These are phyloP conservation scores for Amiota minor DNA, from an alignment of 2,888 invertebrate genomes.

Conservation along the genomic window DNA sequence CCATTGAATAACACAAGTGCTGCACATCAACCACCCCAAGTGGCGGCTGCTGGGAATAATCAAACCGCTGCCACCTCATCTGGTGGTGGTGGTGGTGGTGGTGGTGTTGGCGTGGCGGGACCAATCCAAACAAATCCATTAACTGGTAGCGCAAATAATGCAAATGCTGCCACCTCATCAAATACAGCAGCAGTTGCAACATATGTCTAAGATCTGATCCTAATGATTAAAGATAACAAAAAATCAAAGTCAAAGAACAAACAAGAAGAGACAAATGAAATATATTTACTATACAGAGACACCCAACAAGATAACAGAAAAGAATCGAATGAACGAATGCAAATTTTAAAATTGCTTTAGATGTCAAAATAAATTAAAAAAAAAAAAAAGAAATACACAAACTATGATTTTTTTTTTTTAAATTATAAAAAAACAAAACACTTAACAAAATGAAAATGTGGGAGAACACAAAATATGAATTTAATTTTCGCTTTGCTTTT, in stretches of 20 bases:
- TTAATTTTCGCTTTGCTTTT: constrained; percentile 53
- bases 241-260: constrained; percentile 26
- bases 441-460: constrained; percentile 24
- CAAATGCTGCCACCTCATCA: constrained; percentile 39
- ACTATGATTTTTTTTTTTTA: background rate
- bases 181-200: constrained; percentile 76
- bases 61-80: constrained; percentile 26
- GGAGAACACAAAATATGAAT: constrained; percentile 42
- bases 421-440: constrained; percentile 11
- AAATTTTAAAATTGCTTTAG: too few relatives aligned
- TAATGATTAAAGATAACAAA: constrained; percentile 42
- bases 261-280: background rate
- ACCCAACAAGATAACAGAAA: too few relatives aligned
- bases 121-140: background rate
- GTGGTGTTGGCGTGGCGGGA: background rate
- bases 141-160: constrained; percentile 21
- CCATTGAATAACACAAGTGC: constrained; percentile 61
- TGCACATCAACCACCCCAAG: constrained; percentile 72
- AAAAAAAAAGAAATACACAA: constrained; percentile 29
- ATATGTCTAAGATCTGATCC: constrained; percentile 76
- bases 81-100: background rate
- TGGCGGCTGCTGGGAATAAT: constrained; percentile 50
- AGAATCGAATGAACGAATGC: too few relatives aligned
- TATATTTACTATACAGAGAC: too few relatives aligned
- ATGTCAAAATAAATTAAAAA: background rate